Conservation (phyloP, 2,113 vertebrate species). For the Bothrops jararaca region DNA sequence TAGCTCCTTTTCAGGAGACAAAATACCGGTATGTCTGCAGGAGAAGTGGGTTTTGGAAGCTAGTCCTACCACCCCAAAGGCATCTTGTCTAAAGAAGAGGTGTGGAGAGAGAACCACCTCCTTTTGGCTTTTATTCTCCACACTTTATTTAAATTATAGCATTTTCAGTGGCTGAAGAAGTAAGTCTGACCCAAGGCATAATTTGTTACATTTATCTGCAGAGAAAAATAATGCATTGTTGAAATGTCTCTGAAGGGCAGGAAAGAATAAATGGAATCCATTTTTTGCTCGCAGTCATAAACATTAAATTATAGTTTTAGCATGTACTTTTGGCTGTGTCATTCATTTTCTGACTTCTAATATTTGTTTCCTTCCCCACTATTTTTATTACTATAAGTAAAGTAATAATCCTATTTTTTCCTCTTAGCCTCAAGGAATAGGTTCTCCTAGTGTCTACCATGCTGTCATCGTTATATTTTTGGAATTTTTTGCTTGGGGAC, state of each 20-base stretch:
- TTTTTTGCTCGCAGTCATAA: neutral
- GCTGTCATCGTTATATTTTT: conserved; percentile 89
- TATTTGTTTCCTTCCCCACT: neutral
- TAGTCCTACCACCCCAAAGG: neutral
- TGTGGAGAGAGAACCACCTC: neutral
- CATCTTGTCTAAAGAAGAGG: neutral
- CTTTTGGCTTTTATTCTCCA: neutral
- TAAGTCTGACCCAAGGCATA: neutral
- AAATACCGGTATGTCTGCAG: neutral
- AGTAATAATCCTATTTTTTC: conserved; percentile 23
- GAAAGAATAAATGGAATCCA: neutral
- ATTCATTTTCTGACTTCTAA: neutral
- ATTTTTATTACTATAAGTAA: neutral
- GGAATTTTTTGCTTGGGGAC: conserved; percentile 90
- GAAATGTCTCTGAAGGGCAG: neutral
- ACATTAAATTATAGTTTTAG: neutral
- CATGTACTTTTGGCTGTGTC: neutral
- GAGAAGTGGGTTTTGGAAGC: neutral
- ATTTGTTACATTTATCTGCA: neutral
- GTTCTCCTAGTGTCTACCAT: conserved; percentile 88
- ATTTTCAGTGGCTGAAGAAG: neutral
- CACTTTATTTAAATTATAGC: neutral
- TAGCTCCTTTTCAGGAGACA: neutral
- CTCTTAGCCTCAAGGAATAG: conserved; percentile 84
- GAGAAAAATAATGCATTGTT: neutral